Evolutionary conservation across 2,888 invertebrate genomes (phyloP), one percentile per base, ranked within the genome.

Genomic region (Acleris cristana): DNA sequence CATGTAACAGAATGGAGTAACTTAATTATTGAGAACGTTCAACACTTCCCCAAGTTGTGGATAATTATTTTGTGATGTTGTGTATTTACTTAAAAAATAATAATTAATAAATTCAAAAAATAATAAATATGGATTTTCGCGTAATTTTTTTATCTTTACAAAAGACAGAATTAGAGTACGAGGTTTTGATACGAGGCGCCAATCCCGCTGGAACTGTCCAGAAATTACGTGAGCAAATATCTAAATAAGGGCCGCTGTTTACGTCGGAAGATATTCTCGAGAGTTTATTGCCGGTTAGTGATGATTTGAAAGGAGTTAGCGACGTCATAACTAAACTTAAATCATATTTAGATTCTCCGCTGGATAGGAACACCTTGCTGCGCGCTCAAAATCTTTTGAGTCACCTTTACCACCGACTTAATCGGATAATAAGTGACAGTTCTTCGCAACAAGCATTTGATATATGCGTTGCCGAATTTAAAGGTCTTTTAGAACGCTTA

Each of bases 211-310:
- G 2, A 10, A 57, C 45, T 16, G 57, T 57, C 3, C 21, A 45
- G n/a, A n/a, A 7, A n/a, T 48, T 57, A 45, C 44, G 57, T 2
- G 23, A 44, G 12, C 57, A 57, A 23, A 57, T 57, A 14, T 19
- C 45, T n/a, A 48, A 57, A 23, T 23, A 48, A 21, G 57, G 57
- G 4, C 57, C 45, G 1, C n/a, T 21, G 6, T 57, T 57, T 16
- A 48, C 57, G n/a, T 57, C 57, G 2, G 57, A 57, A 12, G 57
- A 57, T 18, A 45, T 57, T 10, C 57, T 57, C 3, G 45, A 57
- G 48, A 57, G 57, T 16, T 2, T 21, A 2, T n/a, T 57, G 14
- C 5, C 23, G 2, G 26, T 48, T 19, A n/a, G n/a, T 23, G 48
- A 45, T 2, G 57, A 57, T 48, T 26, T 57, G 4, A 57, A 45